These are phyloP conservation scores for Aphelocoma californica DNA, from an alignment of 2,797 vertebrate genomes.

Conservation along the genomic window DNA sequence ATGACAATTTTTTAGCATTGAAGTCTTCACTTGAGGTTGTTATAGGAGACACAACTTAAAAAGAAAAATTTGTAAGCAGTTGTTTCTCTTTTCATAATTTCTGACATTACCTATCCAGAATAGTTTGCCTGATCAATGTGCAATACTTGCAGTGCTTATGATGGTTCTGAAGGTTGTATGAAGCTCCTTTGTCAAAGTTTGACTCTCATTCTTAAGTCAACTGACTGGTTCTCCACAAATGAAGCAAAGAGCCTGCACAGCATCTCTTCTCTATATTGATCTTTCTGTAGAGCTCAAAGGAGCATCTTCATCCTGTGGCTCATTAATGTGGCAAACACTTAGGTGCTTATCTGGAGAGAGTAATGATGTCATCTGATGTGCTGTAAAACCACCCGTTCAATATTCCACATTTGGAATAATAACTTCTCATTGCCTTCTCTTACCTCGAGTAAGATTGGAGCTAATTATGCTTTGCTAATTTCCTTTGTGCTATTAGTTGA, in stretches of 20 bases:
- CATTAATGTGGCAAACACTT: constrained; percentile 68
- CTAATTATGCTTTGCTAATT: constrained; percentile 39
- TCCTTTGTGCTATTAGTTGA: constrained; percentile 49
- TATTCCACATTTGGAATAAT: constrained; percentile 55
- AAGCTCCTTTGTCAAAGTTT: constrained; percentile 33
- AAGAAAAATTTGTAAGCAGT: constrained; percentile 35
- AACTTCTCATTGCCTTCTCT: constrained; percentile 46
- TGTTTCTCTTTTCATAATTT: constrained; percentile 37
- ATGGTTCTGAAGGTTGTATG: constrained; percentile 1
- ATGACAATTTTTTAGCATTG: background rate
- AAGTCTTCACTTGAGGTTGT: constrained; percentile 36
- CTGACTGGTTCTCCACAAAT: constrained; percentile 52
- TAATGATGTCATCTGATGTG: constrained; percentile 69
- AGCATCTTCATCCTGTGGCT: constrained; percentile 67
- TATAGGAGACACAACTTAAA: constrained; percentile 23
- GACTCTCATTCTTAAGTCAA: background rate
- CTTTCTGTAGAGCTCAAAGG: constrained; percentile 52
- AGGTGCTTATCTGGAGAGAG: constrained; percentile 64
- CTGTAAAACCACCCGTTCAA: constrained; percentile 52
- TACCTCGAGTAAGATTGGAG: background rate
- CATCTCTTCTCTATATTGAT: constrained; percentile 65
- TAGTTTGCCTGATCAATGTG: constrained; percentile 4
- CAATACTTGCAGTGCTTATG: constrained; percentile 3
- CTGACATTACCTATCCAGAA: background rate
- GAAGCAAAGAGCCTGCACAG: constrained; percentile 10